phyloP scores from a whole-genome alignment of 1,140 invertebrate species.

The Eciton burchellii region DNA sequence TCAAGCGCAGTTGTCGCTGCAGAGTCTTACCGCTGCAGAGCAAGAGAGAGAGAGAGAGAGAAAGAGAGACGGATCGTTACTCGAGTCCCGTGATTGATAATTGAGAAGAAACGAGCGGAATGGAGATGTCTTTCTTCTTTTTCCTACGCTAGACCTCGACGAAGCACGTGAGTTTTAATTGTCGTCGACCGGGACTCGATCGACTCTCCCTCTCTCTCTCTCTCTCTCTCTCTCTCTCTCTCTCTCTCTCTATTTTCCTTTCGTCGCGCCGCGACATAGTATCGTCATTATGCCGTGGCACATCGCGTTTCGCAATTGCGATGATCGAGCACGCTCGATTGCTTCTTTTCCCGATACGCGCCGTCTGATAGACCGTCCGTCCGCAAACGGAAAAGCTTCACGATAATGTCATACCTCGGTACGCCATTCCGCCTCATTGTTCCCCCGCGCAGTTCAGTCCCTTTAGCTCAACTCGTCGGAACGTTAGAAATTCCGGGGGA shows the following conservation, averaged over 20 bases:
- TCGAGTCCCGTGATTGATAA: conserved; percentile 33
- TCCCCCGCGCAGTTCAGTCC: too few relatives aligned
- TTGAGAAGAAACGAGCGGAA: conserved; percentile 29
- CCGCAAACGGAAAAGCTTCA: background rate
- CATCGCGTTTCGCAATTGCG: conserved; percentile 1
- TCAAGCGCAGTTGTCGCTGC: background rate
- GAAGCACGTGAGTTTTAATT: conserved; percentile 8
- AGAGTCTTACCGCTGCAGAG: too few relatives aligned
- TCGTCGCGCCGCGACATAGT: background rate
- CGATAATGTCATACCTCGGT: too few relatives aligned
- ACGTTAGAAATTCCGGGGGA: too few relatives aligned
- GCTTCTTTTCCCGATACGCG: background rate
- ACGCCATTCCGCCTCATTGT: background rate
- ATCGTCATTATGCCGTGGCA: conserved; percentile 2
- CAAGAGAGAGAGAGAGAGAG: too few relatives aligned
- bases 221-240: too few relatives aligned
- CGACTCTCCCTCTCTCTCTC: too few relatives aligned
- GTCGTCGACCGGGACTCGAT: background rate
- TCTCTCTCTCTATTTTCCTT: too few relatives aligned
- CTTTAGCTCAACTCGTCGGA: too few relatives aligned
- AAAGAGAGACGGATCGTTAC: background rate
- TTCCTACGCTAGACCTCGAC: background rate
- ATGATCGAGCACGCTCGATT: conserved; percentile 19
- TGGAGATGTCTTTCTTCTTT: conserved; percentile 3
- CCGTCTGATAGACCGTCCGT: background rate